These are phyloP conservation scores for Drosophila algonquin DNA, from an alignment of 2,888 invertebrate species.

Conservation along the genomic window DNA sequence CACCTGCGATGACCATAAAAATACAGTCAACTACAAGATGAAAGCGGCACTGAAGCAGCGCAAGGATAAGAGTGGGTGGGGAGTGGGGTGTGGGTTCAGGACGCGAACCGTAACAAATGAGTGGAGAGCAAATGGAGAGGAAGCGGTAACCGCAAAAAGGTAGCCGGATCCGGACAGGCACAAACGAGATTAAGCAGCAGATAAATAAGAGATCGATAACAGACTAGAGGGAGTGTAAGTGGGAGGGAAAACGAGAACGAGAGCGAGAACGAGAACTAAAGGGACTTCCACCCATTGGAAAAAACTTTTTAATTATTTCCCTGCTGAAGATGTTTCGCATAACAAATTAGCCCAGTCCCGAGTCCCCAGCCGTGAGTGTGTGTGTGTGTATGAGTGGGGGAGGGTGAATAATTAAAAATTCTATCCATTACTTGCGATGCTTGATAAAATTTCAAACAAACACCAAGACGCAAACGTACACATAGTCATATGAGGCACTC, in stretches of 20 bases:
- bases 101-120: conserved; percentile 54
- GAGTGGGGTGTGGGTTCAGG: background rate
- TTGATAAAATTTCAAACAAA: conserved; percentile 75
- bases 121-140: conserved; percentile 29
- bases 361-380: background rate
- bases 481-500: conserved; percentile 22
- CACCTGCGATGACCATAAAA: conserved; percentile 53
- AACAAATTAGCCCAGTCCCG: conserved; percentile 67
- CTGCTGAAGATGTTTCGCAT: conserved; percentile 77
- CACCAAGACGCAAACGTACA: conserved; percentile 31
- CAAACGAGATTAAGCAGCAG: conserved; percentile 30
- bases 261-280: background rate
- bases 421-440: conserved; percentile 76
- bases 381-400: conserved; percentile 1
- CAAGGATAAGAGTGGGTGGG: background rate
- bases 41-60: background rate
- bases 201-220: conserved; percentile 47
- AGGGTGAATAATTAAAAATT: conserved; percentile 78
- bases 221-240: background rate
- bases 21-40: conserved; percentile 32
- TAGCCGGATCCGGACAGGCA: conserved; percentile 22
- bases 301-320: conserved; percentile 79
- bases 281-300: conserved; percentile 1
- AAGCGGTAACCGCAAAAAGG: conserved; percentile 66
- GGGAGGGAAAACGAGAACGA: background rate